phyloP scores from a whole-genome alignment of 2,113 vertebrate species.

The Grammomys dolichurus region DNA sequence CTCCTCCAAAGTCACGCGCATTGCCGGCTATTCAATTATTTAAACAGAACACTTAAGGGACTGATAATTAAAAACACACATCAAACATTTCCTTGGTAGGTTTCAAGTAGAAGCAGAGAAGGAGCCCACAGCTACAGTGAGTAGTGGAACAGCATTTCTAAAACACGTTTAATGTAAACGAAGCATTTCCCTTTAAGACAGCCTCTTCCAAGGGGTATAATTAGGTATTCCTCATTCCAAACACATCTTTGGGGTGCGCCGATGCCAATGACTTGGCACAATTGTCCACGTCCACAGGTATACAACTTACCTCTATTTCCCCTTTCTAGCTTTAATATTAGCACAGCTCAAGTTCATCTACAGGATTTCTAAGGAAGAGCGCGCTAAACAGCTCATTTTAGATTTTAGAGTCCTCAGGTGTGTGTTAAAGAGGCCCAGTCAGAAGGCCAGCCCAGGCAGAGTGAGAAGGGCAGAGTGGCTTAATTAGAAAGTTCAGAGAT shows the following conservation, averaged over 20 bases:
- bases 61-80: slow-evolving; percentile 14
- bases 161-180: slow-evolving; percentile 12
- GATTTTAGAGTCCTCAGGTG: slow-evolving; percentile 3
- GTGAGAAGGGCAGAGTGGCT: slow-evolving; percentile 5
- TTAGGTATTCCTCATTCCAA: background rate
- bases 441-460: background rate
- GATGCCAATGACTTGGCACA: background rate
- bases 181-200: slow-evolving; percentile 17
- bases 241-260: background rate
- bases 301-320: background rate
- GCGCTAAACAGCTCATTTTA: background rate
- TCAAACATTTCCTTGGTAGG: background rate
- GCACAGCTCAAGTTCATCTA: background rate
- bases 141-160: background rate
- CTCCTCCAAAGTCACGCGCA: background rate
- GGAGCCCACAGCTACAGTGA: background rate
- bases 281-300: background rate
- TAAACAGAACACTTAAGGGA: background rate
- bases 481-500: slow-evolving; percentile 26
- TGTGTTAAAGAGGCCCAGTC: slow-evolving; percentile 22
- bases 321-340: background rate
- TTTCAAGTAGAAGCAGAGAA: slow-evolving; percentile 34
- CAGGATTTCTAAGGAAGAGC: background rate
- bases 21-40: background rate
- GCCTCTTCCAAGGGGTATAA: background rate